phyloP scores from a whole-genome alignment of 2,888 invertebrate genomes.

The Serrognathus titanus region DNA sequence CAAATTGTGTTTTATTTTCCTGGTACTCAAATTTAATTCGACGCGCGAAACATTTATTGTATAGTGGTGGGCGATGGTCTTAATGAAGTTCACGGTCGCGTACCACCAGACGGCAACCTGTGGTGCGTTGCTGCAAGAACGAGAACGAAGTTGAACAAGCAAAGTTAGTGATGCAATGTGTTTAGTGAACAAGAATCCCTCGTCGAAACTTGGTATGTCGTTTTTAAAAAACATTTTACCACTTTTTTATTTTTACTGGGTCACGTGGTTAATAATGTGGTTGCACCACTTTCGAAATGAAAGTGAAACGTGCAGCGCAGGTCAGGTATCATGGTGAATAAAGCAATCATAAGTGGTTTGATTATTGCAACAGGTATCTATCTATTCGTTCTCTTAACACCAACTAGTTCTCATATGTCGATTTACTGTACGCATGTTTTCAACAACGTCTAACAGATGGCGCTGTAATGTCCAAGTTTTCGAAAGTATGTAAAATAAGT shows the following conservation, averaged over 20 bases:
- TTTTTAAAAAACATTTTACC: not conserved
- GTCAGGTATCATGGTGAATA: not conserved
- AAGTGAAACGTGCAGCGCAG: too few species aligned
- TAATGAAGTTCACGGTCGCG: constrained; percentile 4
- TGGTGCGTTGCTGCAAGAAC: not conserved
- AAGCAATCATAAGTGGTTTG: not conserved
- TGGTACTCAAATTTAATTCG: not conserved
- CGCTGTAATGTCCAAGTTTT: too few species aligned
- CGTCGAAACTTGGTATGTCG: not conserved
- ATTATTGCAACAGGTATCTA: too few species aligned
- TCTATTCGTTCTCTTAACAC: too few species aligned
- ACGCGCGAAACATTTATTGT: not conserved
- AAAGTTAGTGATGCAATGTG: constrained; percentile 4
- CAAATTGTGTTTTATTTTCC: constrained; percentile 12
- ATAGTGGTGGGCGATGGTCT: not conserved
- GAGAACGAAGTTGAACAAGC: not conserved
- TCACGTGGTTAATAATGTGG: too few species aligned
- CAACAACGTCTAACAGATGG: too few species aligned
- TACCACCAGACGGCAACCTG: constrained; percentile 5
- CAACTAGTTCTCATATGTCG: too few species aligned
- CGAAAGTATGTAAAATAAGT: too few species aligned
- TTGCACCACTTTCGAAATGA: too few species aligned
- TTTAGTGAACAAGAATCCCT: not conserved
- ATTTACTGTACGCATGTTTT: too few species aligned
- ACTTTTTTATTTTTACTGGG: not conserved